Base-by-base conservation (phyloP, 2,797 vertebrate species). In the Sibirionetta formosa region DNA sequence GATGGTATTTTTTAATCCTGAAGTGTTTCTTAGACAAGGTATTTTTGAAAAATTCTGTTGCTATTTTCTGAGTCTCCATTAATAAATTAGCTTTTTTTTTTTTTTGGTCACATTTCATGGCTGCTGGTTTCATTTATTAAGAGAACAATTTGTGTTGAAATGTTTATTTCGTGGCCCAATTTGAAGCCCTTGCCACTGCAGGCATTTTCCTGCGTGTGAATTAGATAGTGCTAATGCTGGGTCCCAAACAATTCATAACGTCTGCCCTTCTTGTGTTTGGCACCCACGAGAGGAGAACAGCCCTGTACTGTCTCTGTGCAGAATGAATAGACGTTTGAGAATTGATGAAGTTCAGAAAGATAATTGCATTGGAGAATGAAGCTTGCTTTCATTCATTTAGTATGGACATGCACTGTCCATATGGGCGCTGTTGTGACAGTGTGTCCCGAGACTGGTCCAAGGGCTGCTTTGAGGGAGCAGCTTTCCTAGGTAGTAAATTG, bases 41-140 rank as follows among this genome's bases (percentile, higher is more conserved):
- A 18, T 61, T 70, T 86, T 29, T 3, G 1, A 48, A 73, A 88
- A 61, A 36, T 19, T 11, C 3, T 50, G 6, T 53, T 87, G 17
- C 84, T 14, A 36, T 60, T 91, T 92, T 14, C 46, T 15, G 26
- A 38, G 7, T 60, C 12, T 72, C 56, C 58, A 65, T 88, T 65
- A 86, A 69, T 70, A 65, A 70, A 10, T 57, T 10, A 65, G 33
- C 70, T 40, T 53, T 42, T 35, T 69, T 38, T 31, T 69, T 33
- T 65, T 60, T 2, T 42, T 68, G 18, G 2, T 72, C 77, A 31
- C 14, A 7, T 46, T 65, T 14, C 23, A 22, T 1, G 2, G 29
- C 16, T 88, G 16, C 19, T 72, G 9, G 33, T 84, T 69, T 54
- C 46, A 50, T 85, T 92, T 88, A 75, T 54, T 75, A 78, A 50